A percentile compares a stretch with the other conserved stretches of the same genome.
phyloP scores from a whole-genome alignment of 2,113 vertebrate genomes.

The Channa maculata region DNA sequence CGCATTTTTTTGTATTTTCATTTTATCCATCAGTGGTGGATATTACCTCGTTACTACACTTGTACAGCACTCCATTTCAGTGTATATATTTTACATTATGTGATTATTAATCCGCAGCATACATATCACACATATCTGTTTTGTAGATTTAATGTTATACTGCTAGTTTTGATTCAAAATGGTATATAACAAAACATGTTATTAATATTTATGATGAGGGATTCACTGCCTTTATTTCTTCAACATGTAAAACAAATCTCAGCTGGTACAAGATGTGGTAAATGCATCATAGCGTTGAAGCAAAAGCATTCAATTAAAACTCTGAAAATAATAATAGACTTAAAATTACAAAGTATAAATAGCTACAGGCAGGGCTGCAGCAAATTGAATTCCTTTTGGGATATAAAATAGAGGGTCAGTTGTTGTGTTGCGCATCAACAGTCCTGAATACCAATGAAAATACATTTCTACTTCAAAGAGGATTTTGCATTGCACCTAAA shows the following conservation, averaged over 20 bases:
- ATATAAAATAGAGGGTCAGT: constrained; percentile 47
- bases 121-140: background rate
- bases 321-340: constrained; percentile 24
- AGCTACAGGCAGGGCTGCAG: constrained; percentile 35
- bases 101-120: too few relatives aligned
- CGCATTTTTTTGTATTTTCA: background rate
- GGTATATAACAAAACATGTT: background rate
- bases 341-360: constrained; percentile 39
- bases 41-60: background rate
- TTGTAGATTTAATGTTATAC: background rate
- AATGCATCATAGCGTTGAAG: background rate
- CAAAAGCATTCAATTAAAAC: constrained; percentile 37
- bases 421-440: constrained; percentile 59
- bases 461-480: constrained; percentile 63
- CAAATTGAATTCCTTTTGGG: constrained; percentile 51
- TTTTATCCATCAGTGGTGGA: background rate
- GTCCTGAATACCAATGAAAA: constrained; percentile 48
- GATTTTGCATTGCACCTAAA: constrained; percentile 56
- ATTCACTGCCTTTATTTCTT: background rate
- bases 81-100: too few relatives aligned
- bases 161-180: background rate
- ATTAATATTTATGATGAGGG: background rate
- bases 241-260: constrained; percentile 8
- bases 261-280: background rate
- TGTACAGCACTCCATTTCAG: background rate